phyloP scores from a whole-genome alignment of 2,113 vertebrate genomes.

The Apteryx mantelli region DNA sequence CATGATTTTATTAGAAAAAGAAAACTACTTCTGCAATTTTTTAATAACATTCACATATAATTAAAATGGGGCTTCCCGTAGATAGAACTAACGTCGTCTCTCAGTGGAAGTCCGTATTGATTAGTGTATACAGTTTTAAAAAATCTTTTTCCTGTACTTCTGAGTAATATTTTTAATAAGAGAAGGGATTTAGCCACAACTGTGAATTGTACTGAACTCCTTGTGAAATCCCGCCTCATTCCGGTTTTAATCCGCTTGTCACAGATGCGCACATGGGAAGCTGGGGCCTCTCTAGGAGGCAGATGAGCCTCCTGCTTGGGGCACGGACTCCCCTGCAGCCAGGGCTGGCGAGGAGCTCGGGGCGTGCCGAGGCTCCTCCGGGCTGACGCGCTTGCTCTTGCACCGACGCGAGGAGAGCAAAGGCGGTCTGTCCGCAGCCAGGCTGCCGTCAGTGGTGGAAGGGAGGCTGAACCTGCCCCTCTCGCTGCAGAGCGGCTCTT shows the following conservation, averaged over 20 bases:
- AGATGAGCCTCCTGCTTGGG: fast-evolving
- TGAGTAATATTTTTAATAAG: background rate
- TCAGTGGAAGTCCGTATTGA: fast-evolving
- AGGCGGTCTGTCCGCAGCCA: background rate
- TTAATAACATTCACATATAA: no score
- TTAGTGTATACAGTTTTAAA: no score
- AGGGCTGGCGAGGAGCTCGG: background rate
- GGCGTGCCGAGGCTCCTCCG: fast-evolving
- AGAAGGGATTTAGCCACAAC: background rate
- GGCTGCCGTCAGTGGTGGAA: fast-evolving
- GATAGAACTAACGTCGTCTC: fast-evolving
- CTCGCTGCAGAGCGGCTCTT: background rate
- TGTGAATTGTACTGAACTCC: background rate
- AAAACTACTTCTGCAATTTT: background rate
- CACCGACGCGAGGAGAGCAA: background rate
- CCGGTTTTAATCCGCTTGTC: fast-evolving
- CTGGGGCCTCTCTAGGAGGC: no score
- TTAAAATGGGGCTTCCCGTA: background rate
- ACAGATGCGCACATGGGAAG: fast-evolving
- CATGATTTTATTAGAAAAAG: background rate
- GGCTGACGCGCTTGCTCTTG: background rate
- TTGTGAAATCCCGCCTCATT: background rate
- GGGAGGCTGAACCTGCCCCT: background rate
- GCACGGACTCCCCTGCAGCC: background rate
- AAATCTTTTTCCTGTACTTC: background rate